A percentile compares a stretch with the other conserved stretches of the same genome.
Evolutionary conservation across 2,113 vertebrate genomes (phyloP).

Genomic region (Xiphophorus hellerii): DNA sequence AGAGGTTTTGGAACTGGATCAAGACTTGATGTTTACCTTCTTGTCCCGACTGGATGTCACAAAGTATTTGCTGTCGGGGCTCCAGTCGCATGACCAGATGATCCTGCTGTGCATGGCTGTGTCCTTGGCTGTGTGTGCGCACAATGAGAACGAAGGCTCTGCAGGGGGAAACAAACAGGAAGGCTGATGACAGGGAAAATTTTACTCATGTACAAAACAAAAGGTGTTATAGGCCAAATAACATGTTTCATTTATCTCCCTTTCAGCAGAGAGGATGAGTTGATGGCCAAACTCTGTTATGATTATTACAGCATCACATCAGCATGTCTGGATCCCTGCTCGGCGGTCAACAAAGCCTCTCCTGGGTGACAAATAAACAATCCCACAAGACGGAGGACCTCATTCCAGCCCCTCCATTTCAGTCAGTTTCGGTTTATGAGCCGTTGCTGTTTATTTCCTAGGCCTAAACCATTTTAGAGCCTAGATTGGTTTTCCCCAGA

Average conservation of each 20-base stretch:
- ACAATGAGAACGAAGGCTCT: constrained; percentile 87
- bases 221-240: background rate
- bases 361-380: constrained; percentile 55
- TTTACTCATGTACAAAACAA: background rate
- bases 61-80: constrained; percentile 92
- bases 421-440: constrained; percentile 66
- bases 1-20: background rate
- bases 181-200: constrained; percentile 4
- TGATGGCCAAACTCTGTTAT: constrained; percentile 15
- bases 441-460: constrained; percentile 62
- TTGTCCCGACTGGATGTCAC: constrained; percentile 94
- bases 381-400: constrained; percentile 50
- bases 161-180: constrained; percentile 48
- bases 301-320: constrained; percentile 46
- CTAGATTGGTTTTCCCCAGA: constrained; percentile 59
- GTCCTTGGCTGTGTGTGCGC: constrained; percentile 86
- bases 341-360: constrained; percentile 30
- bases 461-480: constrained; percentile 58
- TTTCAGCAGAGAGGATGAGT: constrained; percentile 20
- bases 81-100: constrained; percentile 99
- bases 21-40: constrained; percentile 83
- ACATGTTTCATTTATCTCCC: constrained; percentile 8
- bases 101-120: constrained; percentile 90
- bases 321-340: constrained; percentile 29
- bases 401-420: constrained; percentile 49